Conservation (phyloP, 2,888 invertebrate species). For the Lasiommata megera region DNA sequence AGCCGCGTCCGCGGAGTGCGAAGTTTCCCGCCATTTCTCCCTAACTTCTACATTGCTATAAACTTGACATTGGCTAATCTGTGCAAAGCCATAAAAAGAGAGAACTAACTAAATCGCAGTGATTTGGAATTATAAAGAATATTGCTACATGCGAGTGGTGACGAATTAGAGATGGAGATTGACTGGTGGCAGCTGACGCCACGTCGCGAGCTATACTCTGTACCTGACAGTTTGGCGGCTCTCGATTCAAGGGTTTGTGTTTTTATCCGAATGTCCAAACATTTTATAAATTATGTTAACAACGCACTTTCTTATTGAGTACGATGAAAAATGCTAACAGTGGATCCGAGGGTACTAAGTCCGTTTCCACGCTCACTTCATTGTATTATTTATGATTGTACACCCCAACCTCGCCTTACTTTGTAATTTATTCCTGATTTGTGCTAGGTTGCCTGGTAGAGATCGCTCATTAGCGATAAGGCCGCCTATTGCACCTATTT, state of each 20-base stretch:
- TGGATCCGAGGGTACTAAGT: background rate
- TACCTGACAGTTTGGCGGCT: constrained; percentile 82
- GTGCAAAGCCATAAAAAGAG: no score
- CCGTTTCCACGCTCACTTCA: constrained; percentile 13
- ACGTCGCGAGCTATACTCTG: constrained; percentile 54
- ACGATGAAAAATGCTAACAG: constrained; percentile 1
- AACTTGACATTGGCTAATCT: no score
- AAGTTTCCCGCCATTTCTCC: no score
- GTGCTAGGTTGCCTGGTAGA: no score
- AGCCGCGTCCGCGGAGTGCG: no score
- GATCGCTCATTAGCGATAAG: no score
- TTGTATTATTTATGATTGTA: no score
- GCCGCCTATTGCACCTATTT: no score
- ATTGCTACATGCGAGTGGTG: background rate
- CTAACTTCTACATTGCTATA: no score
- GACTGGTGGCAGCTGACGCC: constrained; percentile 80
- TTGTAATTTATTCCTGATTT: no score
- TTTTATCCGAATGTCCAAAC: background rate
- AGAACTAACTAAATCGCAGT: no score
- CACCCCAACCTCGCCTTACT: no score
- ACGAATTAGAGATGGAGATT: constrained; percentile 48
- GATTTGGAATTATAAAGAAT: background rate
- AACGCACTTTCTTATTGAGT: background rate
- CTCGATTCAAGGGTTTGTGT: constrained; percentile 81
- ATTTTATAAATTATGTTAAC: background rate